A percentile compares a stretch with the other conserved stretches of the same genome.
These are phyloP conservation scores for Spatulosminthurus flaviceps DNA, from an alignment of 2,888 invertebrate genomes.

Conservation along the genomic window DNA sequence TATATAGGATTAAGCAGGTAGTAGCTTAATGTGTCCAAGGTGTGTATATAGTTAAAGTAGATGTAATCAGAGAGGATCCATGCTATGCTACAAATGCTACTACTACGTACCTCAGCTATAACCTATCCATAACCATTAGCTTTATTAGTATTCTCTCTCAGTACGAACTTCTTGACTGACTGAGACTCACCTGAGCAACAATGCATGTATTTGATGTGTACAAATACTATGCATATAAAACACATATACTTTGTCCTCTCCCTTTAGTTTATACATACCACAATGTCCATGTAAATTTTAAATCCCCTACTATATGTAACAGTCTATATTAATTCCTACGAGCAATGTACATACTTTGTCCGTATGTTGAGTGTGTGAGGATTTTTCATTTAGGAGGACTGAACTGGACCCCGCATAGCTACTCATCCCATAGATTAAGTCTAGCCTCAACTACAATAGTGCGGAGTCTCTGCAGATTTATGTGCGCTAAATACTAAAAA, in stretches of 20 bases:
- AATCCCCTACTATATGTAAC: too few relatives aligned
- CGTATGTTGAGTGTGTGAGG: background rate
- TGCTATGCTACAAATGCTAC: too few relatives aligned
- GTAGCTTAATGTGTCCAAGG: too few relatives aligned
- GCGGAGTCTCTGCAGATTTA: background rate
- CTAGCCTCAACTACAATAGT: background rate
- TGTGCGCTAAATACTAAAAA: background rate
- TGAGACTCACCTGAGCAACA: background rate
- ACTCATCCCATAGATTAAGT: background rate
- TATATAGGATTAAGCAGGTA: too few relatives aligned
- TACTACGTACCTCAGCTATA: background rate
- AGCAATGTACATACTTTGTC: background rate
- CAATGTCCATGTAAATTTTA: too few relatives aligned
- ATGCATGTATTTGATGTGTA: too few relatives aligned
- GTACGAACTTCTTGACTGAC: background rate
- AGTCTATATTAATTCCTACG: background rate
- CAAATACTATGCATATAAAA: too few relatives aligned
- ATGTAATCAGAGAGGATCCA: too few relatives aligned
- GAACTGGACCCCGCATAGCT: constrained; percentile 5
- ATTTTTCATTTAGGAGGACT: background rate
- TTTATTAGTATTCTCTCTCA: constrained; percentile 1
- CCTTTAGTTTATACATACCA: background rate
- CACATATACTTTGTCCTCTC: background rate
- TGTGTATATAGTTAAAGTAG: too few relatives aligned
- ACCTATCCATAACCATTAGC: constrained; percentile 4